Base-by-base conservation (phyloP, 2,888 invertebrate genomes). In the Monoplex corrugatus region DNA sequence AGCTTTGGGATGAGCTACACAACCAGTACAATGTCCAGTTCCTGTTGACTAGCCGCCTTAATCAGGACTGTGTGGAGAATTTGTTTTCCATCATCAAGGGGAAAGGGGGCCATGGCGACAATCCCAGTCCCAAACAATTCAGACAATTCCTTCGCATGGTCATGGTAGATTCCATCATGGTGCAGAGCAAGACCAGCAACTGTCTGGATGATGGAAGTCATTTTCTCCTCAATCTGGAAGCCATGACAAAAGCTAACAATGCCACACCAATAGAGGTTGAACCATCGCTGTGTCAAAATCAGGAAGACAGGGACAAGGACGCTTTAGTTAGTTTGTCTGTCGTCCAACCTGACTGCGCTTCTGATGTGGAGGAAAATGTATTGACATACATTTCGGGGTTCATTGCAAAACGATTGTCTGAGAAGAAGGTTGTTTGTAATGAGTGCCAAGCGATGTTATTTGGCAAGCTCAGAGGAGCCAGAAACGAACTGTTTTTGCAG, bases 151-250 rank as follows among this genome's bases (percentile, higher is more conserved):
- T 80, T 5, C 16, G 78, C 13, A 78, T 80, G 57, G 75, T 8
- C 2, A 87, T 87, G 87, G 80, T 87, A 8, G 78, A 87, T 32
- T 87, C 87, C n/a, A 80, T 87, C 75, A 19, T 80, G 45, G 10
- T 78, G 35, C n/a, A 28, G 16, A 50, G 78, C 28, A 10, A 45
- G 13, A 13, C 78, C 44, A 43, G 10, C 75, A 87, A 50, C 38
- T 78, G 78, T 28, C 5, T 19, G 28, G 78, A 78, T 13, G 78
- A 78, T 38, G 78, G 13, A 8, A 28, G 28, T 38, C 13, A 16
- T 28, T 78, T 78, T 28, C 78, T 78, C 38, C 40, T 78, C n/a
- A 72, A 16, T 0, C 1, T 72, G 72, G 28, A 28, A 16, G n/a
- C 16, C 72, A 32, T 72, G 72, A 72, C 23, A 16, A 57, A 57